Conservation (phyloP, 2,797 vertebrate genomes). For the Luscinia luscinia region DNA sequence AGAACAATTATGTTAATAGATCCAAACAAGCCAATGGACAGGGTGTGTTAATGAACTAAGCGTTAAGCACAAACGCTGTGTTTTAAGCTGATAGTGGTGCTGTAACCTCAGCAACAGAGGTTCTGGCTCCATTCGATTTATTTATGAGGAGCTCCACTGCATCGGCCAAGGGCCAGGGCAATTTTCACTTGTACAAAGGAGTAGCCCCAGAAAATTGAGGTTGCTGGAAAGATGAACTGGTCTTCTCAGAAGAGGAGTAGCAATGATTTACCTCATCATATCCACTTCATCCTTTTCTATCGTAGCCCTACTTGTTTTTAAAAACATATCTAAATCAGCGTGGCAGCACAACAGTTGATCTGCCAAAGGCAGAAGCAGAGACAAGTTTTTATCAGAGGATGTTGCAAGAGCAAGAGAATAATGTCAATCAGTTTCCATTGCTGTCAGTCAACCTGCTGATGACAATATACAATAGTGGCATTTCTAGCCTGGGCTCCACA, state of each 20-base stretch:
- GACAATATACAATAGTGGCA: constrained; percentile 4
- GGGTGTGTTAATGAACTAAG: constrained; percentile 72
- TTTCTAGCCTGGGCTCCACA: neutral
- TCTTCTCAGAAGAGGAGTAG: neutral
- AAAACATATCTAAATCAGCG: neutral
- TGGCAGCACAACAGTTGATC: neutral
- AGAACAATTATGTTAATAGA: constrained; percentile 82
- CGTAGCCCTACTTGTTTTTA: neutral
- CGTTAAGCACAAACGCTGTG: constrained; percentile 36
- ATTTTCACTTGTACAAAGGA: constrained; percentile 53
- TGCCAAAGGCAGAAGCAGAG: constrained; percentile 19
- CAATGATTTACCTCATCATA: neutral
- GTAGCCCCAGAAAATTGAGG: constrained; percentile 35
- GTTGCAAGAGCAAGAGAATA: neutral
- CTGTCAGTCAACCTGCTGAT: constrained; percentile 26
- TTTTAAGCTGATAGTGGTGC: constrained; percentile 63
- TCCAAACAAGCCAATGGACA: constrained; percentile 73
- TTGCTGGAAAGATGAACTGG: neutral
- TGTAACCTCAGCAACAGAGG: constrained; percentile 59
- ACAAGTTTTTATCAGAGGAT: neutral
- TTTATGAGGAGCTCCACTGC: constrained; percentile 49
- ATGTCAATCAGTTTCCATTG: neutral
- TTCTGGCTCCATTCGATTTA: constrained; percentile 44
- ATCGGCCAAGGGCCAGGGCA: constrained; percentile 25
- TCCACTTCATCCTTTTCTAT: neutral